Base-by-base conservation (phyloP, 2,113 vertebrate species). In the Cavia aperea region DNA sequence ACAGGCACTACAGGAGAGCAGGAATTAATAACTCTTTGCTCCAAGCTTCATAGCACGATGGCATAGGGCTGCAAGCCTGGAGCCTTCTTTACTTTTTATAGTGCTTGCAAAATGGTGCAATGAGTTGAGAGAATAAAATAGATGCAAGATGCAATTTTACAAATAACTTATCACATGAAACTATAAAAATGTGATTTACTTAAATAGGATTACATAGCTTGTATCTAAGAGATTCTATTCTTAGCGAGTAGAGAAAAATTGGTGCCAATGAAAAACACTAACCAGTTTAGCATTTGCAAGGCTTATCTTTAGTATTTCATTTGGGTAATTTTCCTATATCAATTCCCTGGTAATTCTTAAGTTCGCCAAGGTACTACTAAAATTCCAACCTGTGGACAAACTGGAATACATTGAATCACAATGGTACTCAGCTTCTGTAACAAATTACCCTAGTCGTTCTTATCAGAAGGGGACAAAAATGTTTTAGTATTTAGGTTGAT, bases 321-420 rank as follows among this genome's bases (percentile, higher is more conserved):
- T 68, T n/a, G 65, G 46, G 58, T 11, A 83, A 58, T 93, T 96
- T 88, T 78, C 81, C 84, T 82, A 68, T 43, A 77, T 91, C 79
- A 92, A 90, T 36, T 88, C 15, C 39, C 16, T 51, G 60, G 46
- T 75, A 93, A 91, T 72, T 91, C 81, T 81, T 81, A 88, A 84
- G 87, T 90, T 56, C 93, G 39, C 68, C 21, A 83, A 86, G 31
- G 51, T 70, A 70, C 93, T 66, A 81, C 14, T 51, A 84, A 88
- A 86, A 60, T 62, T 90, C 70, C 19, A 86, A 89, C 21, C 65
- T 8, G 1, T 58, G 14, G 9, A 49, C 65, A 85, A 82, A 75
- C 3, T 68, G 46, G 49, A 81, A 81, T n/a, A 90, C 84, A 54
- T 9, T 86, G 58, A 90, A 78, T 88, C 75, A 72, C 14, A 73